Evolutionary conservation across 2,113 vertebrate genomes (phyloP).

Genomic region (Drymodes brunneopygia): DNA sequence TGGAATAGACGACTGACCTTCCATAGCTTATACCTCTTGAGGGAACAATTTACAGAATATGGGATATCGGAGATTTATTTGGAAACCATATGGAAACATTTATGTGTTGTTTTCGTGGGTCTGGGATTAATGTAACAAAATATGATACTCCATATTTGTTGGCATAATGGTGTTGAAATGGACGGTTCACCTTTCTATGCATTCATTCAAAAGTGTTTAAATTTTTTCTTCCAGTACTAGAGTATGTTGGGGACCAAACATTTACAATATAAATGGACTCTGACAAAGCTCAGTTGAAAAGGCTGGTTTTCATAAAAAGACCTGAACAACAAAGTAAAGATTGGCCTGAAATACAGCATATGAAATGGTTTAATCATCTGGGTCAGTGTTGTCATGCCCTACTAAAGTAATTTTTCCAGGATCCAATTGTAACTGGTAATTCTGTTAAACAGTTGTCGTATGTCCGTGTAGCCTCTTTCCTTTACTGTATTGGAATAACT

Average conservation of each 20-base stretch:
- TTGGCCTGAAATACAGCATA: background rate
- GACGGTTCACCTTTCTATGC: background rate
- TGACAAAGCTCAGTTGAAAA: background rate
- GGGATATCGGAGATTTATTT: background rate
- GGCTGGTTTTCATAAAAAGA: background rate
- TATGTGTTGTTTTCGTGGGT: background rate
- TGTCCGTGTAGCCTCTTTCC: background rate
- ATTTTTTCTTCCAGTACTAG: background rate
- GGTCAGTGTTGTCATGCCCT: background rate
- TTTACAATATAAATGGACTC: background rate
- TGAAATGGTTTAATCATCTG: background rate
- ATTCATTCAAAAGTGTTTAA: background rate
- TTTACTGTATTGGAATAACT: background rate
- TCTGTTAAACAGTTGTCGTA: background rate
- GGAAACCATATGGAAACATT: conserved; percentile 20
- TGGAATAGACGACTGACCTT: background rate
- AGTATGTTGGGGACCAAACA: background rate
- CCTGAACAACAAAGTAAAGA: background rate
- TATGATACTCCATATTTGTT: background rate
- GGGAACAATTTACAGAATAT: background rate
- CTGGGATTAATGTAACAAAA: conserved; percentile 18
- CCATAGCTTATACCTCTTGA: background rate
- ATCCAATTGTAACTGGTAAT: background rate
- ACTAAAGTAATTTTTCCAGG: background rate
- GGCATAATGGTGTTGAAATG: background rate